A percentile compares a stretch with the other conserved stretches of the same genome.
Evolutionary conservation across 1,140 invertebrate genomes (phyloP).

Genomic region (Conus betulinus): DNA sequence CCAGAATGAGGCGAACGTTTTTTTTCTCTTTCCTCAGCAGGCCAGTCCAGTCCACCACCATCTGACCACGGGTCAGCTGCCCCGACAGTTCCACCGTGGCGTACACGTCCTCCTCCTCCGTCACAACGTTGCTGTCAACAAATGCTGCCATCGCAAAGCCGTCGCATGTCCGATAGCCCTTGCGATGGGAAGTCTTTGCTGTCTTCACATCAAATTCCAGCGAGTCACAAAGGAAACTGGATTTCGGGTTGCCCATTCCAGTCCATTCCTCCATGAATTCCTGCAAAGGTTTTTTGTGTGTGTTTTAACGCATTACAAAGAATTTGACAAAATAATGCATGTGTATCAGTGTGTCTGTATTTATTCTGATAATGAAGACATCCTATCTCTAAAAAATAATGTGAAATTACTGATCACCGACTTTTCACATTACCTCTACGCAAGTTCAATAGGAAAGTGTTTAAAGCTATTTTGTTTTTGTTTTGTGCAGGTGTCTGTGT

Average conservation of each 20-base stretch:
- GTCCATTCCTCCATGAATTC: conserved; percentile 49
- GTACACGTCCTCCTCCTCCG: conserved; percentile 48
- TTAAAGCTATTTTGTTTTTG: no score
- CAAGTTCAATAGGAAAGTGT: no score
- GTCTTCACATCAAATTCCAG: conserved; percentile 35
- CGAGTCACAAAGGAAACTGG: conserved; percentile 37
- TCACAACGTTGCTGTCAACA: conserved; percentile 46
- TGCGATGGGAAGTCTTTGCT: background rate
- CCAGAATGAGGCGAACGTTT: conserved; percentile 59
- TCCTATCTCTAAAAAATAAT: no score
- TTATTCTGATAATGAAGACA: no score
- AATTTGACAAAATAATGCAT: no score
- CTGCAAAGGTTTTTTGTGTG: background rate
- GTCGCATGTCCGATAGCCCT: conserved; percentile 53
- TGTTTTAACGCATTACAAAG: no score
- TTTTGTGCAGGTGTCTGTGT: no score
- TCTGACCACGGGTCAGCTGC: conserved; percentile 62
- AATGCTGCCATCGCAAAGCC: conserved; percentile 54
- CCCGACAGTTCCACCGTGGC: conserved; percentile 62
- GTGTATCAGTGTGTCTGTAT: no score
- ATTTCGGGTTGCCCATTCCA: conserved; percentile 26
- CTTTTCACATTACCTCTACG: no score
- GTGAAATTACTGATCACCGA: no score
- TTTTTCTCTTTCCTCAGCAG: conserved; percentile 41
- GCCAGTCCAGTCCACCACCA: conserved; percentile 64